Conservation (phyloP, 2,797 vertebrate species). For the Vultur gryphus region DNA sequence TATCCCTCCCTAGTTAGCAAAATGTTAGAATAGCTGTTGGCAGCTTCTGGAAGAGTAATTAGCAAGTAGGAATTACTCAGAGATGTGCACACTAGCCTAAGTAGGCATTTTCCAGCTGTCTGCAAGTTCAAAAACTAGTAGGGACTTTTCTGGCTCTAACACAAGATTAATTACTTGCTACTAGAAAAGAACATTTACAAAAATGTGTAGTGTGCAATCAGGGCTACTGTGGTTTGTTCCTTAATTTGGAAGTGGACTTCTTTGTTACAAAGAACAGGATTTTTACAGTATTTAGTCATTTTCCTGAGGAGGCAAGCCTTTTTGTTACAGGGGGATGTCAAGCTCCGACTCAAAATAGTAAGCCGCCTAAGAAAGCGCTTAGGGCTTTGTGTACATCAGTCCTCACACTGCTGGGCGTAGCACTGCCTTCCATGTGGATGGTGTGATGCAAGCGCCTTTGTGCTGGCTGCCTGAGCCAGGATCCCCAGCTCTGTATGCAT, state of each 20-base stretch:
- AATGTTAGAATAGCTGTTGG: conserved; percentile 59
- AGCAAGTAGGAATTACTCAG: conserved; percentile 56
- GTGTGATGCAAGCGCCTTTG: accelerated
- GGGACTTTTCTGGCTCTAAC: conserved; percentile 20
- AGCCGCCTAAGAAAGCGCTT: background rate
- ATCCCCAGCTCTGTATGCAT: background rate
- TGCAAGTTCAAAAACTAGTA: conserved; percentile 38
- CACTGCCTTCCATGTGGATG: background rate
- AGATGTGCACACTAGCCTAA: conserved; percentile 23
- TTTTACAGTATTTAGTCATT: background rate
- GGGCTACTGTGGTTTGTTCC: background rate
- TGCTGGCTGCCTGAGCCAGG: background rate
- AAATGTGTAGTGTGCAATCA: background rate
- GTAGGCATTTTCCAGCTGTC: conserved; percentile 63
- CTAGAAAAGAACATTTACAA: background rate
- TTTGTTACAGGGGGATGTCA: background rate
- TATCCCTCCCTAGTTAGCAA: conserved; percentile 51
- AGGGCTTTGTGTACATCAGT: background rate
- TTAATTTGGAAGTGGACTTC: background rate
- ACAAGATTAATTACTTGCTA: conserved; percentile 55
- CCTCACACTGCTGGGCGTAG: accelerated
- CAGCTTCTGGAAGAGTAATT: conserved; percentile 64
- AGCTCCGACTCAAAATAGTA: background rate
- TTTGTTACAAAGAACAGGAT: background rate
- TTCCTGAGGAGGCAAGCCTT: background rate